Evolutionary conservation across 2,797 vertebrate genomes (phyloP), one percentile per base, ranked within the genome.

Genomic region (Coracias cyanogaster): DNA sequence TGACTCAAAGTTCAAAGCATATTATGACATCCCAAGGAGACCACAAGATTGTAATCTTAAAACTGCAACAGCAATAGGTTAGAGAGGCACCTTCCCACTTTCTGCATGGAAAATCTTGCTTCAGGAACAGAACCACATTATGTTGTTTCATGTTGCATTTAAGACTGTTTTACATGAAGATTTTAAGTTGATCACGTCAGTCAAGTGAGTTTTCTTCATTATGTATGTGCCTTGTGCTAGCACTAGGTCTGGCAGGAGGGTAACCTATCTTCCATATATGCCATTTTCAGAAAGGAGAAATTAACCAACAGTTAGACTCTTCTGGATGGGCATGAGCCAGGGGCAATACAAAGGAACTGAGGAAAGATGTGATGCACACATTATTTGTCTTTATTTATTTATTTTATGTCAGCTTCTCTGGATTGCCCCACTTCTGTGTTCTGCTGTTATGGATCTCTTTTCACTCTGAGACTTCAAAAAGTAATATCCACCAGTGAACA

Each of bases 1-100:
- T 67, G 87, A 90, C 73, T 80, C 64, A 31, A 62, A 96, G 87
- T 96, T 96, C 97, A 98, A 97, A 97, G 97, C 52, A 7, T 52
- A 90, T 95, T 70, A 86, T 26, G 54, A 76, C 86, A 91, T 93
- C 95, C 72, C 45, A 92, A 76, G 89, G 91, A 94, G 94, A 96
- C 92, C 93, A 80, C 64, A 71, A 97, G 95, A 97, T 91, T 87
- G 41, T 66, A 57, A 97, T 96, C 96, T 96, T 24, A 54, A 87
- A 80, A 81, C 76, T 89, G 15, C 16, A 93, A 45, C 39, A 87
- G 64, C 46, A 78, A 28, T 73, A 91, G 87, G 33, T 35, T 65
- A 72, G 79, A 37, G 77, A 81, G 80, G 60, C 69, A 94, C 81
- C 70, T 90, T 93, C 66, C 57, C 78, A 12, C 35, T 89, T 79